Percentiles rank a stretch among this genome's conserved stretches.
Evolutionary conservation across 2,797 vertebrate genomes (phyloP).

Genomic region (Poeciliopsis paucimaculata): DNA sequence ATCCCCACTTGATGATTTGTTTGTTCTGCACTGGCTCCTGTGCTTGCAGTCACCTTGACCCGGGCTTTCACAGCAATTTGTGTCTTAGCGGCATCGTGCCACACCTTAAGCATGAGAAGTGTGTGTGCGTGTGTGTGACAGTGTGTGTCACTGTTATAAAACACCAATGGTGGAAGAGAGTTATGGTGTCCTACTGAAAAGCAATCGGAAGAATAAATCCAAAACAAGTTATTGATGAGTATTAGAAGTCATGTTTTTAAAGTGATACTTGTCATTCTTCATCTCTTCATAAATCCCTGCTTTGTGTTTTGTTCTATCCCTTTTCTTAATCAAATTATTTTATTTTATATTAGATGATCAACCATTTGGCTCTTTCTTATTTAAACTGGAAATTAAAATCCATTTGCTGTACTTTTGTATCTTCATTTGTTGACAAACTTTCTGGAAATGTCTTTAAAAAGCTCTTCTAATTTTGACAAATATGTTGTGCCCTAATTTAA

Average conservation of each 20-base stretch:
- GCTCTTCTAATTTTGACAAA: neutral
- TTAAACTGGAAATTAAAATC: neutral
- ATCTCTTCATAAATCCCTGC: constrained; percentile 8
- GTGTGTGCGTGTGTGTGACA: constrained; percentile 12
- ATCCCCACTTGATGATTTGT: constrained; percentile 34
- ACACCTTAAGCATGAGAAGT: constrained; percentile 52
- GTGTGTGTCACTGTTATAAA: constrained; percentile 12
- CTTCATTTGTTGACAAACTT: neutral
- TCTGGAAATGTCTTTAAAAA: neutral
- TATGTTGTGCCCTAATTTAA: neutral
- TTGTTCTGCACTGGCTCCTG: constrained; percentile 31
- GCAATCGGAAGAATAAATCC: constrained; percentile 14
- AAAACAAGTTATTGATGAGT: constrained; percentile 4
- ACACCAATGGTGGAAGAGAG: constrained; percentile 15
- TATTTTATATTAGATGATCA: neutral
- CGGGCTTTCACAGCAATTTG: constrained; percentile 43
- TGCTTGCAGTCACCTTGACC: constrained; percentile 64
- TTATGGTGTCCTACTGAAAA: constrained; percentile 34
- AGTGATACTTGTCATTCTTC: constrained; percentile 25
- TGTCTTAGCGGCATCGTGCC: constrained; percentile 39
- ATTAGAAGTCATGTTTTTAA: constrained; percentile 20
- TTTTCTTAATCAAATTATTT: constrained; percentile 11
- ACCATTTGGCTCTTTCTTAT: neutral
- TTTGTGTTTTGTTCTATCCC: neutral
- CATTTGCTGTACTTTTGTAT: neutral